Base-by-base conservation (phyloP, 2,888 invertebrate genomes). In the Meteorus cinctellus region DNA sequence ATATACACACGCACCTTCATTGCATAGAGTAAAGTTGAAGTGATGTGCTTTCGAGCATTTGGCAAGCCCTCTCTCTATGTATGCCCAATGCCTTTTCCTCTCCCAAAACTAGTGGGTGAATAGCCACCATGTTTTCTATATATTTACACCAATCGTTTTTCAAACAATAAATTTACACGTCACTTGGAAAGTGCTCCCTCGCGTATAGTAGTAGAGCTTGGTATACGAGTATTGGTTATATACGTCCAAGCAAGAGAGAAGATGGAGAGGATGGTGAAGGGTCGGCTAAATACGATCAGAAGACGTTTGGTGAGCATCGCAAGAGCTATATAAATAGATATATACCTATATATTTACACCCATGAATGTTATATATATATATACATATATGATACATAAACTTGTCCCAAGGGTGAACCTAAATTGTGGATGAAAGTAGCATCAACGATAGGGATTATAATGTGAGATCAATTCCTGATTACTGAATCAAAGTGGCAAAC, bases 381-480 rank as follows among this genome's bases (percentile, higher is more conserved):
- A 19, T 24, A 24, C 24, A 24, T 24, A 24, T 24, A 24, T 24
- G 24, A 65, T 68, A 51, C 63, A 77, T 77, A 77, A 75, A 77
- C 60, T 55, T 75, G 63, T 70, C 77, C 69, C 75, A 29, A 60
- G 72, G 74, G 77, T 59, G 45, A 36, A 65, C 27, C 51, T 55
- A 41, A 59, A 51, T 45, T 19, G 63, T 34, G 36, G 73, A 73
- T 29, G 51, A 48, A 71, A 59, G 65, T 51, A 69, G 68, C 31
- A 19, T 34, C 24, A 31, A 14, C 55, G 60, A 41, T 45, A 19
- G 51, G 19, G 75, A 76, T 74, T 76, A 79, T 80, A 78, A 80
- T 74, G 48, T 68, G 65, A 76, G 80, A 78, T 80, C 80, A 80
- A 78, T 80, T 67, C 69, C 62, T 72, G 78, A 80, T 80, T 80